Conservation (phyloP, 2,888 invertebrate genomes). For the Eubasilissa splendida region DNA sequence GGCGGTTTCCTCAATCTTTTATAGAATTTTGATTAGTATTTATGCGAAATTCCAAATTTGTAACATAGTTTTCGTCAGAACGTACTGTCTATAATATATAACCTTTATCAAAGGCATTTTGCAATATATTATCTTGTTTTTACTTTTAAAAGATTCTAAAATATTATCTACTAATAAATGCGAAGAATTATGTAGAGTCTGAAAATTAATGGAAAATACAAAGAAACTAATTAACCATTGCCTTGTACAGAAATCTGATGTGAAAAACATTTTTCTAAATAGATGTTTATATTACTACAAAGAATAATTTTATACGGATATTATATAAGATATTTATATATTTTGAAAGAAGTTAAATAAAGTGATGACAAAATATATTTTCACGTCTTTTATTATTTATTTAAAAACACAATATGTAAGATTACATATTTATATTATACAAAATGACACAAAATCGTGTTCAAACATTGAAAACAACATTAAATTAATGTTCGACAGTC, state of each 20-base stretch:
- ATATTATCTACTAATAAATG: conserved; percentile 10
- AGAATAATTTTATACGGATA: conserved; percentile 56
- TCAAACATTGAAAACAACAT: no score
- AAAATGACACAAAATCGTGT: no score
- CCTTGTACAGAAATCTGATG: conserved; percentile 15
- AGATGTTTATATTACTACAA: conserved; percentile 48
- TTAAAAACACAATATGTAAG: neutral
- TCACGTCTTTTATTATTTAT: conserved; percentile 1
- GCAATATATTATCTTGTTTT: conserved; percentile 9
- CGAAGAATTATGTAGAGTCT: conserved; percentile 14
- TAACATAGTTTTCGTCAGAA: neutral
- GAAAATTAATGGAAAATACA: conserved; percentile 12
- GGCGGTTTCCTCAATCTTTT: no score
- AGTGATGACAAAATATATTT: conserved; percentile 40
- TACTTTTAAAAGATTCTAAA: conserved; percentile 13
- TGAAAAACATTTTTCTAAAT: conserved; percentile 17
- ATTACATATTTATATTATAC: neutral
- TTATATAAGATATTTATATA: conserved; percentile 54
- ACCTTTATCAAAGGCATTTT: conserved; percentile 17
- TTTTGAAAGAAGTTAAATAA: conserved; percentile 51
- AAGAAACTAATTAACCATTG: conserved; percentile 17
- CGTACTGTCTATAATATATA: neutral
- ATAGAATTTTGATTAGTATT: neutral
- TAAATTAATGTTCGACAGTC: no score
- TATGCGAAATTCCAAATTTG: neutral